Base-by-base conservation (phyloP, 2,797 vertebrate species). In the Hoplostethus atlanticus region DNA sequence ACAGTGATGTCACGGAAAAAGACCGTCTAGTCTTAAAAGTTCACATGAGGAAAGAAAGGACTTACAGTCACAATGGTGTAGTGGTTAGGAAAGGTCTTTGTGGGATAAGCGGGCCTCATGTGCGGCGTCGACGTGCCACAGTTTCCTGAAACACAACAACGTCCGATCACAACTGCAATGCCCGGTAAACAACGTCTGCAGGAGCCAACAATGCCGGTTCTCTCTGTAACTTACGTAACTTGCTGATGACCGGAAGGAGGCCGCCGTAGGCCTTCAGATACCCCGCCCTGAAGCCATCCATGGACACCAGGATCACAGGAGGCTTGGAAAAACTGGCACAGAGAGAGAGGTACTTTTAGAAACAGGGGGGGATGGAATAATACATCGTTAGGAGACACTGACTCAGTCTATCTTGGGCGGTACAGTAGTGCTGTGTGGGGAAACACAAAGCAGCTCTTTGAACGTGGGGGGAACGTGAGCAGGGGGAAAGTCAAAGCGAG, bases 51-150 rank as follows among this genome's bases (percentile, higher is more conserved):
- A 6, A 48, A 31, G 28, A 2, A 8, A 11, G 42, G 25, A 94
- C 97, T 97, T 92, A 99, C 98, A 59, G 98, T 99, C 64, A 97
- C 96, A 9, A 99, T 96, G 79, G 94, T 97, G 92, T 99, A 99
- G 90, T 99, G 98, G 89, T 99, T 99, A 53, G 98, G 98, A 79
- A 99, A 99, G 4, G 98, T 99, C 94, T 99, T 99, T 54, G 98
- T 96, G 56, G 98, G 98, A 89, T 99, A 99, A 12, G 95, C 95
- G 8, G 98, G 96, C 77, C 96, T 96, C 94, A 99, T 89, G 81
- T 94, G 88, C 36, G 92, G 87, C 0, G 96, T 83, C 2, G 95
- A 94, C 0, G 96, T 96, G 75, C 98, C 98, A 83, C 90, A 93
- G 57, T 87, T 93, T 87, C 92, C 98, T 99, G 91, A 64, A 89